Conservation (phyloP, 2,797 vertebrate genomes). For the Parambassis ranga region DNA sequence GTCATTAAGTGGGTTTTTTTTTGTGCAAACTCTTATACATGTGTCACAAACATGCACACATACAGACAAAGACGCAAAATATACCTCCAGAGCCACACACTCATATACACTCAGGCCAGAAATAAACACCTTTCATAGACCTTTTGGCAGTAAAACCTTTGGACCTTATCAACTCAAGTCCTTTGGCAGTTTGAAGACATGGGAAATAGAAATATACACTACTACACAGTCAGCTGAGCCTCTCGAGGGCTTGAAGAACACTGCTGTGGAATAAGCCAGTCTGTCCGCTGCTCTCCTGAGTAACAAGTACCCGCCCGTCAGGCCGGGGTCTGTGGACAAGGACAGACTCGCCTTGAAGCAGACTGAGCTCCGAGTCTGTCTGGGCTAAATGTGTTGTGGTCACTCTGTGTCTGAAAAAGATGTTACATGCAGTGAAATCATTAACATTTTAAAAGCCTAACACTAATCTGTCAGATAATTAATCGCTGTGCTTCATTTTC, state of each 20-base stretch:
- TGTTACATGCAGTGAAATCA: not conserved
- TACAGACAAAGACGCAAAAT: slow-evolving; percentile 37
- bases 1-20: slow-evolving; percentile 59
- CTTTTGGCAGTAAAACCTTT: slow-evolving; percentile 53
- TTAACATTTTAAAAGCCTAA: not conserved
- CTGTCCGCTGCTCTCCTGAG: slow-evolving; percentile 79
- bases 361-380: slow-evolving; percentile 78
- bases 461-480: not conserved
- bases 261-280: slow-evolving; percentile 80
- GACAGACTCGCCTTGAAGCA: slow-evolving; percentile 81
- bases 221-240: slow-evolving; percentile 72
- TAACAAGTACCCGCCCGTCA: slow-evolving; percentile 79
- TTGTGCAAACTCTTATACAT: slow-evolving; percentile 64
- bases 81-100: slow-evolving; percentile 35
- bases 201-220: slow-evolving; percentile 32
- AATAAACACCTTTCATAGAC: slow-evolving; percentile 42
- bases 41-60: slow-evolving; percentile 65
- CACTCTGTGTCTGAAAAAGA: slow-evolving; percentile 74
- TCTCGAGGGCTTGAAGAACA: slow-evolving; percentile 77
- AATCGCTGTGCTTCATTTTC: not conserved
- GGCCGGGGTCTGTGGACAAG: slow-evolving; percentile 78
- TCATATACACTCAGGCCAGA: slow-evolving; percentile 38
- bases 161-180: slow-evolving; percentile 35
- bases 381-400: slow-evolving; percentile 74
- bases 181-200: slow-evolving; percentile 56